Percentiles rank a stretch among this genome's conserved stretches.
phyloP scores from a whole-genome alignment of 1,140 invertebrate species.

The Notospermus geniculatus region DNA sequence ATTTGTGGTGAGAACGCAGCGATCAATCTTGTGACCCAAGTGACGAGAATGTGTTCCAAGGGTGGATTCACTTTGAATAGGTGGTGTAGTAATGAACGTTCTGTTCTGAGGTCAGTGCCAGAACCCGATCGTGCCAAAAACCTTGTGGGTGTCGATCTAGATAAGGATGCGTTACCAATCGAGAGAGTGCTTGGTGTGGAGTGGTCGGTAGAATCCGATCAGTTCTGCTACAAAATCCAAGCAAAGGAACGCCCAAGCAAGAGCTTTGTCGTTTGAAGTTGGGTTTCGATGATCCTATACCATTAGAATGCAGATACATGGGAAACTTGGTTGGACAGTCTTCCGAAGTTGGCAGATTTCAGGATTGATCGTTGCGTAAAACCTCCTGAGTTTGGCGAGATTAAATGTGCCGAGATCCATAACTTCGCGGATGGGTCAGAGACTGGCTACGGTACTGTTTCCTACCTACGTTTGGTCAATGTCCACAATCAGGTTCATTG shows the following conservation, averaged over 20 bases:
- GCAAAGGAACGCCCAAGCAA: slow-evolving; percentile 16
- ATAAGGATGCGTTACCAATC: no score
- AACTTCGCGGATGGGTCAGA: slow-evolving; percentile 17
- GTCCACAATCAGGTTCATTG: background rate
- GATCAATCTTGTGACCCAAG: no score
- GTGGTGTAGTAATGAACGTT: slow-evolving; percentile 4
- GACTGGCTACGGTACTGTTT: slow-evolving; percentile 9
- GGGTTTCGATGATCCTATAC: slow-evolving; percentile 21
- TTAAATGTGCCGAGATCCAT: slow-evolving; percentile 11
- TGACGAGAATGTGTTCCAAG: no score
- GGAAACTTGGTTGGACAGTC: slow-evolving; percentile 9
- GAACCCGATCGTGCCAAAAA: no score
- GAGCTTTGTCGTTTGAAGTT: slow-evolving; percentile 8
- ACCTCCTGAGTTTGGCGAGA: background rate
- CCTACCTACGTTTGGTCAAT: slow-evolving; percentile 7
- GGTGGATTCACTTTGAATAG: no score
- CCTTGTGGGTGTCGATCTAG: no score
- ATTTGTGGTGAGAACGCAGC: no score
- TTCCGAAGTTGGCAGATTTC: slow-evolving; percentile 5
- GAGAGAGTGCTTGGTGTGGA: no score
- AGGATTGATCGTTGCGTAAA: slow-evolving; percentile 18
- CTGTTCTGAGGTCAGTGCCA: slow-evolving; percentile 12
- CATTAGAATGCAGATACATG: background rate
- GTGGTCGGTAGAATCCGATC: slow-evolving; percentile 17
- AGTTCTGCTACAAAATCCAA: no score